phyloP scores from a whole-genome alignment of 2,113 vertebrate genomes.

The Ciconia maguari region DNA sequence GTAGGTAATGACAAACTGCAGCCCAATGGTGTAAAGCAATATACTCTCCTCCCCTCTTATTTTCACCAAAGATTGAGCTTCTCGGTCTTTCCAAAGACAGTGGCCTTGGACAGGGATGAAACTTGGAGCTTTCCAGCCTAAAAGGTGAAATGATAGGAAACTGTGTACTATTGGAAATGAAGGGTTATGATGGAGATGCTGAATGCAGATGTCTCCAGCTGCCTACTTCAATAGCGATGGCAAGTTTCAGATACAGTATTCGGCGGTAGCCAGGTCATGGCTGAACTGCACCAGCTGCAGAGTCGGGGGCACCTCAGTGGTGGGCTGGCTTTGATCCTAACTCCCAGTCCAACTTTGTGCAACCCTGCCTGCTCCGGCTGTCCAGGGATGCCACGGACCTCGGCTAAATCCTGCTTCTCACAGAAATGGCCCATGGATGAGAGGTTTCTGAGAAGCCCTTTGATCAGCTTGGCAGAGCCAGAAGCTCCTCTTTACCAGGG shows the following conservation, averaged over 20 bases:
- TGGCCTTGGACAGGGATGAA: not conserved
- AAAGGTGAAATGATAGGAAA: not conserved
- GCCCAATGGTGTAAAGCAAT: not conserved
- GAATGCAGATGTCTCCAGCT: not conserved
- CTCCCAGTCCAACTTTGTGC: not conserved
- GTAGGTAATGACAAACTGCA: not conserved
- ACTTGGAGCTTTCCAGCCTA: not conserved
- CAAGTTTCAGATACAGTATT: not conserved
- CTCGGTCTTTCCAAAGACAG: not conserved
- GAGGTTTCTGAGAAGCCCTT: not conserved
- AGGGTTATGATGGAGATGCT: not conserved
- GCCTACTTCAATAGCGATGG: not conserved
- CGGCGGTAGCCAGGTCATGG: rapidly evolving
- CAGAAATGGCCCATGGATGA: not conserved
- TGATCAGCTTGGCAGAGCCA: not conserved
- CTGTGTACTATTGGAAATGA: not conserved
- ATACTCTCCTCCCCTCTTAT: not conserved
- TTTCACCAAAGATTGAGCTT: not conserved
- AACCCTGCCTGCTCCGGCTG: not conserved
- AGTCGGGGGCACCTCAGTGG: not conserved
- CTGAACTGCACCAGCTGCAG: not conserved
- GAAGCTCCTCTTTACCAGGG: not conserved
- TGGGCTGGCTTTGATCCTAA: not conserved
- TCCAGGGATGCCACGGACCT: not conserved
- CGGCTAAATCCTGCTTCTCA: not conserved